A percentile compares a stretch with the other conserved stretches of the same genome.
These are phyloP conservation scores for Chaetops frenatus DNA, from an alignment of 2,113 vertebrate genomes.

Conservation along the genomic window DNA sequence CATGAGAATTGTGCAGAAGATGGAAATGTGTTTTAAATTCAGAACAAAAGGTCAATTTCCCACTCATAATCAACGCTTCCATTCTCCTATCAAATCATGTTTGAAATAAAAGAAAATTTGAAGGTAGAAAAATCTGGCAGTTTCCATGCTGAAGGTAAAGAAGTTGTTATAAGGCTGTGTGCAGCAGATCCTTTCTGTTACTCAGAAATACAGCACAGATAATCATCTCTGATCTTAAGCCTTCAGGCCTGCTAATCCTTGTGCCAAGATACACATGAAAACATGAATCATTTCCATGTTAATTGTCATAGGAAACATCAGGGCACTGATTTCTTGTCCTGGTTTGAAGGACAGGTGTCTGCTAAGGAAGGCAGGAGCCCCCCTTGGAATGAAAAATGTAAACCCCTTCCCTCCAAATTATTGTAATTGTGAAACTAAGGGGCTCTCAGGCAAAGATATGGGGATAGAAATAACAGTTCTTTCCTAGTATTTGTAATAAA, in stretches of 20 bases:
- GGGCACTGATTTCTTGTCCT: not conserved
- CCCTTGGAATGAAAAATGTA: no score
- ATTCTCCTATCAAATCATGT: not conserved
- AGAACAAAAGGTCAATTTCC: not conserved
- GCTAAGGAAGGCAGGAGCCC: no score
- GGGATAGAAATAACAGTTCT: no score
- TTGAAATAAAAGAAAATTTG: not conserved
- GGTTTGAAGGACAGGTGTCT: no score
- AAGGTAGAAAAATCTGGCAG: not conserved
- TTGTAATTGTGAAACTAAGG: no score
- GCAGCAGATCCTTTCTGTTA: not conserved
- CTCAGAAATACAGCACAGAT: not conserved
- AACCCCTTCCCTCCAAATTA: no score
- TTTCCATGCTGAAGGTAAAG: not conserved
- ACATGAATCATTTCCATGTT: not conserved
- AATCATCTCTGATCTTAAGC: not conserved
- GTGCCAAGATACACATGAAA: not conserved
- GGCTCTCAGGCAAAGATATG: no score
- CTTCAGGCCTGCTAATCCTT: not conserved
- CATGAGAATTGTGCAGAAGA: not conserved
- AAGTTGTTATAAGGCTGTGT: not conserved
- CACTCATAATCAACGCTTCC: not conserved
- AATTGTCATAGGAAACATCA: not conserved
- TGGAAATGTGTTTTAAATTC: conserved; percentile 2
- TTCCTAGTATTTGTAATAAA: no score